Conservation (phyloP, 2,113 vertebrate genomes). For the Setophaga kirtlandii region DNA sequence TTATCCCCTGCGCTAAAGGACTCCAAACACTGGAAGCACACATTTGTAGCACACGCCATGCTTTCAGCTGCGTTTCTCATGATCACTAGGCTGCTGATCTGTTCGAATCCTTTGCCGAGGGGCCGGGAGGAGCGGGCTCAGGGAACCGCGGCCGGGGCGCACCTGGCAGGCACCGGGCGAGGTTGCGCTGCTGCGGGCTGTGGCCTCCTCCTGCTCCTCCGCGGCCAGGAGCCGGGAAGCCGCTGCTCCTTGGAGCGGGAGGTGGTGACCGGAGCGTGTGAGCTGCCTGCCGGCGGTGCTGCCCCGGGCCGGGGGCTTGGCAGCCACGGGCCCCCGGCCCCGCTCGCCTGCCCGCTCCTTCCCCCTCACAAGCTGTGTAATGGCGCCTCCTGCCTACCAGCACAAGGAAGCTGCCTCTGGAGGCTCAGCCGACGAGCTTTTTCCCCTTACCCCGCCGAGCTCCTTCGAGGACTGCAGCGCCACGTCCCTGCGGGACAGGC, state of each 20-base stretch:
- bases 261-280: not conserved
- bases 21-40: not conserved
- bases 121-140: not conserved
- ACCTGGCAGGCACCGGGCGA: not conserved
- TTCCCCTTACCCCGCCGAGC: fast-evolving
- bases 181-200: not conserved
- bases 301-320: fast-evolving
- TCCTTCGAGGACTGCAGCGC: not conserved
- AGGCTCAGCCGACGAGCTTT: not conserved
- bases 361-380: slow-evolving; percentile 77
- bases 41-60: fast-evolving
- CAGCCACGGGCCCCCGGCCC: not conserved
- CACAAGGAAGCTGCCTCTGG: not conserved
- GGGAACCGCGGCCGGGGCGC: not conserved
- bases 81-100: not conserved
- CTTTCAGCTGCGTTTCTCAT: not conserved
- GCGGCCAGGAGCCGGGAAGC: not conserved
- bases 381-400: slow-evolving; percentile 83
- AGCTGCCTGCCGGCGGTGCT: not conserved
- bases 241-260: not conserved
- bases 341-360: not conserved
- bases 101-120: no score
- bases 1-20: not conserved
- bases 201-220: not conserved
- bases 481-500: no score